Evolutionary conservation across 2,888 invertebrate genomes (phyloP).

Genomic region (Euspilapteryx auroguttella): DNA sequence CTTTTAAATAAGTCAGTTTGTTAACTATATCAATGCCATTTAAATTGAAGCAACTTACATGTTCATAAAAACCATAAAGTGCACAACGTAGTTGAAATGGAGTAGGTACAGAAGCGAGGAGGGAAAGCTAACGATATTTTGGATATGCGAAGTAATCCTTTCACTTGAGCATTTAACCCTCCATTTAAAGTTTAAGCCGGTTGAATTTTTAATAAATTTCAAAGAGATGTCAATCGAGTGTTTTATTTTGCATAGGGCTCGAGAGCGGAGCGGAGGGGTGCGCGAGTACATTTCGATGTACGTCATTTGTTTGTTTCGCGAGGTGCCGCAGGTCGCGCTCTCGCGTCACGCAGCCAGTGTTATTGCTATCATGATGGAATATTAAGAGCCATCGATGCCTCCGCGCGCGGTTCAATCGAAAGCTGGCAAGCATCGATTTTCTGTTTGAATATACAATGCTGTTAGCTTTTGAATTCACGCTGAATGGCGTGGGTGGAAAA

Average conservation of each 20-base stretch:
- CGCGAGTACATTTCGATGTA: constrained; percentile 58
- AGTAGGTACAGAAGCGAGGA: no score
- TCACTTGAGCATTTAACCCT: constrained; percentile 51
- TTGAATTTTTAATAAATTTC: constrained; percentile 60
- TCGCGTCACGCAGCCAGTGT: background rate
- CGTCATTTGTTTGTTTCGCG: constrained; percentile 48
- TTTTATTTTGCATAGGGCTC: constrained; percentile 61
- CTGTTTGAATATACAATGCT: no score
- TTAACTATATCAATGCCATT: no score
- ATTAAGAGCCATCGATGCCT: constrained; percentile 3
- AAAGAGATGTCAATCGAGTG: constrained; percentile 58
- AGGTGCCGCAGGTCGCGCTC: constrained; percentile 13
- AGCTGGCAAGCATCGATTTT: constrained; percentile 6
- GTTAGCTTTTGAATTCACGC: no score
- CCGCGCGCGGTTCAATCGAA: constrained; percentile 10
- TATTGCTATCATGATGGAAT: background rate
- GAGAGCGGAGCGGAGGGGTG: constrained; percentile 34
- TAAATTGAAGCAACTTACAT: no score
- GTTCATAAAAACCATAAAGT: no score
- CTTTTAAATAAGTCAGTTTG: no score
- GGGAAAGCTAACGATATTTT: constrained; percentile 16
- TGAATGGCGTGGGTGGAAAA: no score
- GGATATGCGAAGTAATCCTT: constrained; percentile 34
- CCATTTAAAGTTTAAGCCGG: constrained; percentile 45
- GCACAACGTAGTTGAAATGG: no score